Conservation (phyloP, 37 sponge, comb jelly and placozoan genomes). For the Hexactinellida sp. region DNA sequence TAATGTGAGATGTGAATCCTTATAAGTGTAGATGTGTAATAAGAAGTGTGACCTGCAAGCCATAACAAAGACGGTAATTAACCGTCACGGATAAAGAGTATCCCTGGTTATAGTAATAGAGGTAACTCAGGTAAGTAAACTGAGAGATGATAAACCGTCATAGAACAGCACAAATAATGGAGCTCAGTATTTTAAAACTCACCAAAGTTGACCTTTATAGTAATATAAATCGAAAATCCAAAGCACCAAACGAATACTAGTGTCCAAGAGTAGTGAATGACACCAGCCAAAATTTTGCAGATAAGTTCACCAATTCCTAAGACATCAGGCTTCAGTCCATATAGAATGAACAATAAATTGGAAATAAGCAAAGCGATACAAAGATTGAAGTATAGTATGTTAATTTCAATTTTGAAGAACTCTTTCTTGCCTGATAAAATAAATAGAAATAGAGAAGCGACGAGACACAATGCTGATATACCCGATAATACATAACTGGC, state of each 20-base stretch:
- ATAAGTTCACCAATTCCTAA: background rate
- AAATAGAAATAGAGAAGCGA: background rate
- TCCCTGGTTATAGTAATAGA: too few relatives aligned
- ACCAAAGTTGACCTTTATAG: background rate
- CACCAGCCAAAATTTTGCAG: background rate
- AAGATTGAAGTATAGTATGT: slow-evolving; percentile 3
- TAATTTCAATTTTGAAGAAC: background rate
- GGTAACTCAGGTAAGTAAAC: too few relatives aligned
- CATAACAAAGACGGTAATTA: too few relatives aligned
- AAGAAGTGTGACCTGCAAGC: too few relatives aligned
- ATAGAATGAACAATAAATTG: background rate
- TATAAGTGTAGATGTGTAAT: too few relatives aligned
- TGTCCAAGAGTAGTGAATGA: background rate
- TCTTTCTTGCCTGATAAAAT: background rate
- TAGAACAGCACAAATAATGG: too few relatives aligned
- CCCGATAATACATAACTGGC: background rate
- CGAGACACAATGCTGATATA: background rate
- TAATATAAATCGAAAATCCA: background rate
- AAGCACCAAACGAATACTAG: background rate
- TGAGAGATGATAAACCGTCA: too few relatives aligned
- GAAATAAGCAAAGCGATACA: background rate
- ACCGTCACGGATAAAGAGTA: too few relatives aligned
- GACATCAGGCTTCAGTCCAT: background rate
- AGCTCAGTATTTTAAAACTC: too few relatives aligned
- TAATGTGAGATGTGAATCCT: too few relatives aligned